These are phyloP conservation scores for Planococcus citri DNA, from an alignment of 1,140 invertebrate genomes.

Conservation along the genomic window DNA sequence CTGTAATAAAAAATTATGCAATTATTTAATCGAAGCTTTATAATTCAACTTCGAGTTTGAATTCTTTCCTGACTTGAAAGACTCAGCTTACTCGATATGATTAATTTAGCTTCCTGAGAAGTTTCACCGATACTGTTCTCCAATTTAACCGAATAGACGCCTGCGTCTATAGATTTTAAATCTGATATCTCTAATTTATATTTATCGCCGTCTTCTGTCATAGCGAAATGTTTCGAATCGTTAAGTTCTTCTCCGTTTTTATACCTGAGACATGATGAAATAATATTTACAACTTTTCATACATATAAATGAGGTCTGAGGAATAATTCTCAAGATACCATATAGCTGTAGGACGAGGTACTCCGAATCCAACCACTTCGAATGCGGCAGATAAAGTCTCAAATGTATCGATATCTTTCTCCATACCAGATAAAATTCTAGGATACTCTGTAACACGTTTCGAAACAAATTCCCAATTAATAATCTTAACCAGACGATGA, in stretches of 20 bases:
- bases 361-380: slow-evolving; percentile 53
- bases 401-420: slow-evolving; percentile 58
- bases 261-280: slow-evolving; percentile 31
- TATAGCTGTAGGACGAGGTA: slow-evolving; percentile 58
- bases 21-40: background rate
- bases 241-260: slow-evolving; percentile 52
- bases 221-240: slow-evolving; percentile 41
- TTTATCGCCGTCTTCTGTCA: slow-evolving; percentile 50
- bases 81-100: slow-evolving; percentile 50
- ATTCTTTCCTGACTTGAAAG: no score
- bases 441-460: slow-evolving; percentile 36
- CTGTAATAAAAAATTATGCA: slow-evolving; percentile 35
- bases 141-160: slow-evolving; percentile 60
- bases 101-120: slow-evolving; percentile 51
- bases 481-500: no score
- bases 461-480: no score
- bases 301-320: no score
- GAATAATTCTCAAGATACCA: slow-evolving; percentile 41
- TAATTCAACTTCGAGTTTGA: no score
- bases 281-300: no score
- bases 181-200: slow-evolving; percentile 55
- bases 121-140: slow-evolving; percentile 63
- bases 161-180: slow-evolving; percentile 55
- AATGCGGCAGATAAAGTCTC: slow-evolving; percentile 61
- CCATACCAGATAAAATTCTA: slow-evolving; percentile 51